phyloP scores from a whole-genome alignment of 2,888 invertebrate genomes.

The Platerodrilus igneus region DNA sequence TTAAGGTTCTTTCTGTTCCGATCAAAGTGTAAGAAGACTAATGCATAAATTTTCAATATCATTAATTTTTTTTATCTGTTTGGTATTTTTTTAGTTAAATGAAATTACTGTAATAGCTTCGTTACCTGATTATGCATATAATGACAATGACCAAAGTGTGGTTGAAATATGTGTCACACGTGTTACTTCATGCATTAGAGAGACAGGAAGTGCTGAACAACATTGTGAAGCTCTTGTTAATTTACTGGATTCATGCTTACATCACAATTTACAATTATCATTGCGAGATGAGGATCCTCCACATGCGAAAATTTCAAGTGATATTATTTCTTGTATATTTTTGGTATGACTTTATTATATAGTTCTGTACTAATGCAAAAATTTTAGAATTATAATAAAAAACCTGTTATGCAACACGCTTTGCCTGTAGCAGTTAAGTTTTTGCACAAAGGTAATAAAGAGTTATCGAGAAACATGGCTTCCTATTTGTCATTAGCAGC shows the following conservation, averaged over 20 bases:
- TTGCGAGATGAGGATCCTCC: constrained; percentile 83
- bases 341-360: constrained; percentile 53
- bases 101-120: constrained; percentile 79
- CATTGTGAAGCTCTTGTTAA: constrained; percentile 80
- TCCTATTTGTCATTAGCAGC: constrained; percentile 90
- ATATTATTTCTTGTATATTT: constrained; percentile 91
- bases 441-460: constrained; percentile 83
- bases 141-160: constrained; percentile 89
- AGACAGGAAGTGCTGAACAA: constrained; percentile 81
- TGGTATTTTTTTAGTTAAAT: constrained; percentile 53
- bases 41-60: too few relatives aligned
- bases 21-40: too few relatives aligned
- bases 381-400: constrained; percentile 64
- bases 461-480: constrained; percentile 84
- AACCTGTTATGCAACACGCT: constrained; percentile 74
- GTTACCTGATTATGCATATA: constrained; percentile 74
- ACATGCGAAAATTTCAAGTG: constrained; percentile 93
- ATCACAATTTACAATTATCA: constrained; percentile 80
- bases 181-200: constrained; percentile 85
- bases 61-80: background rate
- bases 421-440: constrained; percentile 90
- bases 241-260: constrained; percentile 80
- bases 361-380: background rate
- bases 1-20: too few relatives aligned
- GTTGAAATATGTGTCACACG: constrained; percentile 92